These are phyloP conservation scores for Centropyge bicolor DNA, from an alignment of 2,797 vertebrate species.

Conservation along the genomic window DNA sequence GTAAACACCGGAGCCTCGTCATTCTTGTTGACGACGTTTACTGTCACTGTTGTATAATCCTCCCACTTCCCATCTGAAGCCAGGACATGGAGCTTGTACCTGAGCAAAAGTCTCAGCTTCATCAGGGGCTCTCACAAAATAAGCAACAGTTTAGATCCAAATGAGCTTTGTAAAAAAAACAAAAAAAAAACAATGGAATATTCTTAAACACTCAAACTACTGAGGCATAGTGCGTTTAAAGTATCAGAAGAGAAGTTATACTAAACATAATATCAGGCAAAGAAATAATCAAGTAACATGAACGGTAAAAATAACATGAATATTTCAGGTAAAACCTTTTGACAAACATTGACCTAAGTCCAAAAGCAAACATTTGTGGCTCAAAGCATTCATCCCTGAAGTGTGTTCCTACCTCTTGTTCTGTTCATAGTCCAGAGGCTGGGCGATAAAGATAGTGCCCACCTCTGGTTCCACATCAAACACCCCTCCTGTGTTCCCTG, in stretches of 20 bases:
- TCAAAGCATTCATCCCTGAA: background rate
- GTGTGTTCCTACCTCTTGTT: slow-evolving; percentile 81
- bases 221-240: background rate
- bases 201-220: background rate
- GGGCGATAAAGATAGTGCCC: slow-evolving; percentile 90
- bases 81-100: slow-evolving; percentile 89
- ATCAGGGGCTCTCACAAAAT: background rate
- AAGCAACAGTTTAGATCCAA: background rate
- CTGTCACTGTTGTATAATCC: slow-evolving; percentile 87
- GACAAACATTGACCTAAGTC: background rate
- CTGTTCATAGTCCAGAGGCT: slow-evolving; percentile 91
- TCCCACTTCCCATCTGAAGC: slow-evolving; percentile 95
- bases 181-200: background rate
- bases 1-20: slow-evolving; percentile 93
- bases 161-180: background rate
- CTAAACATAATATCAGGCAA: background rate
- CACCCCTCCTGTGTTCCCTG: slow-evolving; percentile 89
- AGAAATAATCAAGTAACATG: background rate
- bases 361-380: background rate
- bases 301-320: background rate
- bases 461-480: slow-evolving; percentile 92
- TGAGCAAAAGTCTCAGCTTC: slow-evolving; percentile 30
- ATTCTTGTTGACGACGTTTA: slow-evolving; percentile 91
- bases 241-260: background rate
- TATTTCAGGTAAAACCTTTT: background rate